Percentiles rank a stretch among this genome's conserved stretches.
phyloP scores from a whole-genome alignment of 2,113 vertebrate genomes.

The Leucoraja erinaceus region DNA sequence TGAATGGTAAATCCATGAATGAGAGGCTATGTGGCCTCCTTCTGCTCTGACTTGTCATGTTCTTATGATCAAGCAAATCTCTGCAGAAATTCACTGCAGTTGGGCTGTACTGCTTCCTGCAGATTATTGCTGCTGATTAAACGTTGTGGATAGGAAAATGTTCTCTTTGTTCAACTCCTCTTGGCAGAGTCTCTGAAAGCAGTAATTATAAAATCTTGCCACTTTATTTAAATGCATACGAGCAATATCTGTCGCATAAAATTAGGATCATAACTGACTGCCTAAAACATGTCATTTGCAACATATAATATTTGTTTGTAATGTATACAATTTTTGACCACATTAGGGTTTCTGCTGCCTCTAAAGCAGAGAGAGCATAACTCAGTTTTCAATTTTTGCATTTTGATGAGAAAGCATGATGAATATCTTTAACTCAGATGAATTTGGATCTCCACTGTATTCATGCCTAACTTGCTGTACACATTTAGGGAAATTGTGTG shows the following conservation, averaged over 20 bases:
- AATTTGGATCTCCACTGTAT: background rate
- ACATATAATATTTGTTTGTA: background rate
- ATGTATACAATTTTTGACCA: background rate
- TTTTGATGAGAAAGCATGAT: background rate
- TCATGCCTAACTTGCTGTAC: background rate
- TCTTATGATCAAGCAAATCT: background rate
- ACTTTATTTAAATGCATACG: background rate
- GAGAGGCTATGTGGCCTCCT: no score
- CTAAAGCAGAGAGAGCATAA: background rate
- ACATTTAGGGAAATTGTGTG: background rate
- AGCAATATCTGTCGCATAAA: slow-evolving; percentile 5
- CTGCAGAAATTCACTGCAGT: background rate
- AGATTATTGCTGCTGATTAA: background rate
- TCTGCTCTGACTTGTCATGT: no score
- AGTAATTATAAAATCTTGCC: background rate
- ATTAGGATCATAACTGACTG: background rate
- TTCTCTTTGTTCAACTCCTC: background rate
- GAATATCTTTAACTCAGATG: background rate
- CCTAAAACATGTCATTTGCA: background rate
- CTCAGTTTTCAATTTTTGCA: background rate
- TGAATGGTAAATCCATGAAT: no score
- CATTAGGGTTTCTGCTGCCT: background rate
- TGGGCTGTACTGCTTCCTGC: background rate
- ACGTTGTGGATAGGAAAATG: background rate
- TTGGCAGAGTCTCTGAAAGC: background rate